Base-by-base conservation (phyloP, 2,888 invertebrate genomes). In the Taenaris catops region DNA sequence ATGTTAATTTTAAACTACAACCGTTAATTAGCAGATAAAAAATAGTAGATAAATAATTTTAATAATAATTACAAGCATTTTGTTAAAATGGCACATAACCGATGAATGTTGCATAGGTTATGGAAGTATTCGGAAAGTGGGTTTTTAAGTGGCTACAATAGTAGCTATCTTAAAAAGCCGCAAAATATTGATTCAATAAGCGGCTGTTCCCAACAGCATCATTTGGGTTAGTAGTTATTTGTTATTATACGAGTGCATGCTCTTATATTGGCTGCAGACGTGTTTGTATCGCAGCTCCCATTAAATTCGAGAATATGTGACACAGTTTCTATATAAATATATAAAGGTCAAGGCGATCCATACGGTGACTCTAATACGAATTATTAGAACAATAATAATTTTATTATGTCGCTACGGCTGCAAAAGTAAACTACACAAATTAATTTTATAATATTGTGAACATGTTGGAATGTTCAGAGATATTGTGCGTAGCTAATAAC, bases 261-360 rank as follows among this genome's bases (percentile, higher is more conserved):
- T 1, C n/a, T 1, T 12, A 28, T 29, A 25, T 27, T 26, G 25
- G 27, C 8, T 14, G 31, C 20, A 27, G 33, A 34, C 11, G 25
- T 23, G 21, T 14, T 37, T 32, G 27, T 26, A 14, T 39, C 17
- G 24, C 8, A 33, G 21, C 19, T 33, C 20, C 23, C 14, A 37
- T 41, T 34, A 12, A 37, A 37, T 21, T 29, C 33, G 26, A 29
- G 28, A 28, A 20, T 33, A 4, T 2, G 14, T 14, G 32, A 25
- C 33, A 36, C 28, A 24, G 24, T 28, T 38, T 29, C 7, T 20
- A 19, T 20, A 33, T 12, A 14, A 25, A 42, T 10, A n/a, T n/a
- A 28, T 28, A 42, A 39, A 43, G 29, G 34, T 36, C 33, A 39
- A 31, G 33, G 34, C 29, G 18, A 35, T 9, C 9, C n/a, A 21